phyloP scores from a whole-genome alignment of 35 echinoderm and acorn worm genomes.

The Heliocidaris tuberculata region DNA sequence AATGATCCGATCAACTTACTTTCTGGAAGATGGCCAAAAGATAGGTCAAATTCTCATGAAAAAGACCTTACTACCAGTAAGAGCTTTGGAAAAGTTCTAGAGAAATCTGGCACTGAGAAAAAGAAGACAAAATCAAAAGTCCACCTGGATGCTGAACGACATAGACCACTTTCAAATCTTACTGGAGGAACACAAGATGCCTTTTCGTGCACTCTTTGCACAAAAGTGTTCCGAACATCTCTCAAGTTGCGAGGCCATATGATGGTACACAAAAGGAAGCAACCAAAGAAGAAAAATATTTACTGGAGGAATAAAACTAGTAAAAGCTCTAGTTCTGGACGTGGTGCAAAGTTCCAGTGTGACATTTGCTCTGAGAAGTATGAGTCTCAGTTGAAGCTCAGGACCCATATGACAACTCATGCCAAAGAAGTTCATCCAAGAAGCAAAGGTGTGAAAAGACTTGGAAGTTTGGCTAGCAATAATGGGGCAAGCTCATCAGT shows the following conservation, averaged over 20 bases:
- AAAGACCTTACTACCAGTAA: background rate
- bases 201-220: background rate
- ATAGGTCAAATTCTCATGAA: background rate
- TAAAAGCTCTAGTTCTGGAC: background rate
- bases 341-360: background rate
- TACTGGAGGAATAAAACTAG: conserved; percentile 32
- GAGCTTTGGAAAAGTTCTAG: background rate
- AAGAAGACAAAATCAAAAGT: background rate
- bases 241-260: conserved; percentile 40
- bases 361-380: background rate
- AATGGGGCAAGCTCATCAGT: background rate
- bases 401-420: conserved; percentile 11
- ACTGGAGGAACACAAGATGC: background rate
- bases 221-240: conserved; percentile 17
- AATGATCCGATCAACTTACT: conserved; percentile 21
- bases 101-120: background rate
- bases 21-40: conserved; percentile 29
- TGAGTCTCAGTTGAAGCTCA: background rate
- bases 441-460: conserved; percentile 30
- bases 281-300: background rate
- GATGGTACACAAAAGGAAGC: conserved; percentile 40
- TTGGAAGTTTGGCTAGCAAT: background rate
- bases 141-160: background rate
- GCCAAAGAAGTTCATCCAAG: conserved; percentile 13
- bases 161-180: background rate